Conservation (phyloP, 2,797 vertebrate genomes). For the Rhadinocentrus ornatus region DNA sequence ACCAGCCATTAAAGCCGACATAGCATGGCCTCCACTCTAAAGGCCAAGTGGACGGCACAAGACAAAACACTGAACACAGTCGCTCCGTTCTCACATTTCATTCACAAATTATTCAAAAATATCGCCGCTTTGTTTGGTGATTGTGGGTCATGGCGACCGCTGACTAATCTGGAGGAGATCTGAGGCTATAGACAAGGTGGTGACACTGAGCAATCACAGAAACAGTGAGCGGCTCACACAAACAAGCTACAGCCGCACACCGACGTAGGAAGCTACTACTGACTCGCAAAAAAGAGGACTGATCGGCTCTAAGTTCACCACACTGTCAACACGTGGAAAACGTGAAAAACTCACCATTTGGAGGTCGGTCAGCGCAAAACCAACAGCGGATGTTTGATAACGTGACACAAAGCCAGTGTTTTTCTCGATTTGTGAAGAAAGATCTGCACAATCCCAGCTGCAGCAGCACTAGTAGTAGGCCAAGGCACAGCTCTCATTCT, state of each 20-base stretch:
- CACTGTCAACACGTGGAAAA: constrained; percentile 63
- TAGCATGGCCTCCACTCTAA: constrained; percentile 73
- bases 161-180: constrained; percentile 57
- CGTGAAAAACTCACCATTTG: constrained; percentile 83
- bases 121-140: constrained; percentile 48
- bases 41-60: constrained; percentile 68
- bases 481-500: constrained; percentile 84
- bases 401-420: constrained; percentile 77
- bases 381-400: constrained; percentile 67
- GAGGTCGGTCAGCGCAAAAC: constrained; percentile 81
- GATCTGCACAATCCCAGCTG: constrained; percentile 83
- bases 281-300: constrained; percentile 50
- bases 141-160: constrained; percentile 60
- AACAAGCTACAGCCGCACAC: constrained; percentile 73
- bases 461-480: constrained; percentile 82
- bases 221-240: constrained; percentile 66
- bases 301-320: constrained; percentile 64
- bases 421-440: constrained; percentile 81
- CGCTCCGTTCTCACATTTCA: constrained; percentile 35
- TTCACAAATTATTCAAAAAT: constrained; percentile 53
- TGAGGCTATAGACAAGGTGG: constrained; percentile 58
- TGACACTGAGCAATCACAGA: constrained; percentile 76
- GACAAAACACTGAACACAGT: constrained; percentile 60
- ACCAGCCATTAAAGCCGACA: constrained; percentile 58
- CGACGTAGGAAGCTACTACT: constrained; percentile 74